Base-by-base conservation (phyloP, 2,797 vertebrate genomes). In the Valencia hispanica region DNA sequence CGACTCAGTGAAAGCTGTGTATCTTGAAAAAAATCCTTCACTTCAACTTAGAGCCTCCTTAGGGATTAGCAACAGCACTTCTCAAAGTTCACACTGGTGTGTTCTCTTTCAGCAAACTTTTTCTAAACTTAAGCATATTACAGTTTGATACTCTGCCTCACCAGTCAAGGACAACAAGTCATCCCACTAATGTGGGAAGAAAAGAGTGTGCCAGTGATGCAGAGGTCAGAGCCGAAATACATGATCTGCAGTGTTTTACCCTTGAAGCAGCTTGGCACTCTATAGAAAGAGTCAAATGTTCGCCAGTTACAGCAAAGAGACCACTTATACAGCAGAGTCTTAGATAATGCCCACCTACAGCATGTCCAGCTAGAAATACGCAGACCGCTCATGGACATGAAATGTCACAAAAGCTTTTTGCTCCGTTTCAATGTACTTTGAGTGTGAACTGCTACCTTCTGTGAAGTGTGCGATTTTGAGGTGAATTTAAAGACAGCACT, bases 141-240 rank as follows among this genome's bases (percentile, higher is more conserved):
- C n/a, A 81, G 72, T 73, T 84, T 69, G 80, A 84, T 80, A 30
- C 66, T 73, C 73, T 74, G 79, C 69, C 66, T 86, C 84, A 74
- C 77, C 84, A 87, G 78, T 87, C 86, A 92, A 94, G 92, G 92
- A 87, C 92, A 89, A 85, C 84, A 77, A 86, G 80, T 92, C 91
- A 93, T 94, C 86, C 88, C 61, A 30, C 92, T 92, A 93, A 93
- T 91, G 86, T 88, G 79, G 1, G 51, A 59, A 79, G 74, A 84
- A 84, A 65, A 77, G 69, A 70, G 71, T 78, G 74, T 50, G 79
- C 77, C 74, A 82, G 78, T 74, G 82, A 82, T 81, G 80, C 43
- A 63, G 72, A 86, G 86, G 89, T 86, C 77, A 84, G 65, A 85
- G 78, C n/a, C 34, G 51, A 81, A 73, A 70, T 61, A 79, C 78